phyloP scores from a whole-genome alignment of 2,113 vertebrate genomes.

The Epinephelus cyanopodus region DNA sequence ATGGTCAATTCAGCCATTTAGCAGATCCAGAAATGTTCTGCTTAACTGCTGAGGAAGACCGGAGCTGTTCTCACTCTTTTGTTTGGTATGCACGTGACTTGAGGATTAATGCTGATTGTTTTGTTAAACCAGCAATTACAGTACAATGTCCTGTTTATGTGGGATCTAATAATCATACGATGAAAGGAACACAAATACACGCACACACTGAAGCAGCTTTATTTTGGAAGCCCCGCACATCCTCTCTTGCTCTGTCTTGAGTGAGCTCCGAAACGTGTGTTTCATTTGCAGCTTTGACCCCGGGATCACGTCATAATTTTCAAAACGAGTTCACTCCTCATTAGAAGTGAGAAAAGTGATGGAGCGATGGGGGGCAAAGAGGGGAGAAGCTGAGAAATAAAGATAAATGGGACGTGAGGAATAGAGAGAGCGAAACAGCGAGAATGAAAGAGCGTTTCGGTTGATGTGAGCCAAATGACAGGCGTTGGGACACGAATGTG shows the following conservation, averaged over 20 bases:
- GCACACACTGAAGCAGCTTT: conserved; percentile 25
- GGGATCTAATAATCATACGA: conserved; percentile 25
- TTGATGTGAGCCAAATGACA: conserved; percentile 79
- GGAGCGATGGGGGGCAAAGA: conserved; percentile 39
- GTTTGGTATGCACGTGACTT: conserved; percentile 10
- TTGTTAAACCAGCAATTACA: conserved; percentile 48
- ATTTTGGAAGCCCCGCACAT: conserved; percentile 51
- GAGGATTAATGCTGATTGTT: conserved; percentile 40
- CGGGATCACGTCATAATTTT: conserved; percentile 70
- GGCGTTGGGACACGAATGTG: conserved; percentile 79
- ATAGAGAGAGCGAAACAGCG: conserved; percentile 46
- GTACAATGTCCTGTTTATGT: conserved; percentile 33
- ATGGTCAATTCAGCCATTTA: conserved; percentile 44
- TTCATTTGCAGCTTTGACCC: conserved; percentile 71
- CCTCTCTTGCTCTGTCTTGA: conserved; percentile 41
- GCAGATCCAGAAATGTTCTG: conserved; percentile 54
- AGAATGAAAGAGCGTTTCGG: conserved; percentile 66
- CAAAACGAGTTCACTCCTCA: conserved; percentile 76
- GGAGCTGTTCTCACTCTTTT: conserved; percentile 18
- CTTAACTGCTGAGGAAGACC: conserved; percentile 33
- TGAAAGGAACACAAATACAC: not conserved
- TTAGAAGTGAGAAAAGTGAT: conserved; percentile 75
- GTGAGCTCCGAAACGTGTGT: conserved; percentile 64
- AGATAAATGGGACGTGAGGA: conserved; percentile 72
- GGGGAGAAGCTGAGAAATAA: conserved; percentile 66